Evolutionary conservation across 2,113 vertebrate species (phyloP), one percentile per base, ranked within the genome.

Genomic region (Malurus alboscapulatus): DNA sequence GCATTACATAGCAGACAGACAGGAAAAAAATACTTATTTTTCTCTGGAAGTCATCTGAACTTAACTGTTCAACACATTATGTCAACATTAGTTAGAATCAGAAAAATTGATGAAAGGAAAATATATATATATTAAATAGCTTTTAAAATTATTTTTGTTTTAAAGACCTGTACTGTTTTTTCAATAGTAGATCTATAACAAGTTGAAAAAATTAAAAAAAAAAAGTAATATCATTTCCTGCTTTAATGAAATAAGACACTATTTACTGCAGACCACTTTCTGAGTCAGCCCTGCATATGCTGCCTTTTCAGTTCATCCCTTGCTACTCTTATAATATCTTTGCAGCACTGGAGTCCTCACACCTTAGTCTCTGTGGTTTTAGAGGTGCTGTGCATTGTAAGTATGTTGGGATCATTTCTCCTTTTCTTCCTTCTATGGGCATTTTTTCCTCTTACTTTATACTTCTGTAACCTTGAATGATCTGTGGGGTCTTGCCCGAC

Each of bases 211-310:
- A 12, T 4, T n/a, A n/a, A n/a, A n/a, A 32, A 48, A 79, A 61
- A 62, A 66, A 25, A 6, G 4, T 30, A 0, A 1, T 26, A 20
- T 14, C 0, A 19, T 83, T 91, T 93, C 26, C 44, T 83, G 7
- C 47, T 73, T 69, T 36, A 47, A 34, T 69, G 57, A 57, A 91
- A 53, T 48, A 40, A 82, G 25, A 36, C 10, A 9, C 6, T 32
- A 6, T 80, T 84, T 67, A 47, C 17, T 53, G 18, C 12, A 71
- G 45, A 10, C 8, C 25, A 34, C 7, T 25, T 86, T 84, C 74
- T 82, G 32, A 13, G 54, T 62, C 25, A 76, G 21, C 13, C 2
- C 48, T 57, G 24, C 4, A 7, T 16, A 21, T 67, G 27, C 29
- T 82, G 48, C 40, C 79, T 66, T 71, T 81, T 69, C 42, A 17